phyloP scores from a whole-genome alignment of 2,888 invertebrate genomes.

The Muschampia plurimacula region DNA sequence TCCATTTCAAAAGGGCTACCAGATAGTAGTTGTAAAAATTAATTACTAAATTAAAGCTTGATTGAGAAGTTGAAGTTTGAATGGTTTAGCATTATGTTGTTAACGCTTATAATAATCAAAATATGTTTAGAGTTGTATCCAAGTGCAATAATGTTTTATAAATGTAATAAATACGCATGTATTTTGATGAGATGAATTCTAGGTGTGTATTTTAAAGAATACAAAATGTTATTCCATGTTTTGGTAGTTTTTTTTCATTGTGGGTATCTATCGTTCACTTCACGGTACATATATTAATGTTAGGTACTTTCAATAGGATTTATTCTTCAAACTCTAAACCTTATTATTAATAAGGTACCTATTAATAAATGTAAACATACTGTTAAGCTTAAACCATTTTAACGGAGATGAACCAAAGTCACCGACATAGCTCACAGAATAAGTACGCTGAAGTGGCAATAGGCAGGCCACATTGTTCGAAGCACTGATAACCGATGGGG shows the following conservation, averaged over 20 bases:
- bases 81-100: constrained; percentile 47
- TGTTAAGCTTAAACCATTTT: too few species aligned
- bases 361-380: too few species aligned
- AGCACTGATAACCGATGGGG: too few species aligned
- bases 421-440: too few species aligned
- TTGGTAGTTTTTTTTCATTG: constrained; percentile 53
- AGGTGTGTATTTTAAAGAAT: constrained; percentile 84
- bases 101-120: constrained; percentile 51
- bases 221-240: constrained; percentile 78
- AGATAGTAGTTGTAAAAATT: constrained; percentile 44
- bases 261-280: too few species aligned
- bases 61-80: constrained; percentile 23
- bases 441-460: too few species aligned
- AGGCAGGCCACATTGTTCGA: too few species aligned
- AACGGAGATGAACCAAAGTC: too few species aligned
- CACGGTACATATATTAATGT: background rate
- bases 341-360: too few species aligned
- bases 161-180: constrained; percentile 69
- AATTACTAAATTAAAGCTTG: constrained; percentile 14
- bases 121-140: constrained; percentile 69
- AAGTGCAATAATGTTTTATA: constrained; percentile 81
- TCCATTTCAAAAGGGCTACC: constrained; percentile 53
- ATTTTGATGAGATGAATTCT: constrained; percentile 79
- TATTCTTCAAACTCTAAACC: too few species aligned
- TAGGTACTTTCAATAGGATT: too few species aligned